phyloP scores from a whole-genome alignment of 2,888 invertebrate species.

The Marasmarcha lunaedactyla region DNA sequence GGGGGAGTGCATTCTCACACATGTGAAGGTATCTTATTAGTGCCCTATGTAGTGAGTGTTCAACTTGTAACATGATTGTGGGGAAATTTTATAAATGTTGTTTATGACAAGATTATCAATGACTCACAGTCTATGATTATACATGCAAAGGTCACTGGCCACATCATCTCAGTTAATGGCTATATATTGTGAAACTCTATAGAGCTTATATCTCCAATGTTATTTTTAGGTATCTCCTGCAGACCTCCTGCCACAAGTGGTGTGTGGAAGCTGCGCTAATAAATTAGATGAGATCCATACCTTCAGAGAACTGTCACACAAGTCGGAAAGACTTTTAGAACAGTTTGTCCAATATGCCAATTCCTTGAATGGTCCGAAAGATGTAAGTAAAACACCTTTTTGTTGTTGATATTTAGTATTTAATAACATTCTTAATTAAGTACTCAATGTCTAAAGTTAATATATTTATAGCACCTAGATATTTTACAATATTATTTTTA shows the following conservation, averaged over 20 bases:
- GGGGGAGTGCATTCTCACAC: constrained; percentile 38
- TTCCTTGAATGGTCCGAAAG: constrained; percentile 72
- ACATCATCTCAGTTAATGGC: constrained; percentile 43
- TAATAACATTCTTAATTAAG: not conserved
- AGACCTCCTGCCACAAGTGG: constrained; percentile 81
- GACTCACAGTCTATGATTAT: constrained; percentile 60
- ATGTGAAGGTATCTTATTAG: constrained; percentile 21
- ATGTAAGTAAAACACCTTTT: constrained; percentile 60
- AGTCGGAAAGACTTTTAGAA: constrained; percentile 80
- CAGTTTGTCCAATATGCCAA: constrained; percentile 81
- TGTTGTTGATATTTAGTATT: constrained; percentile 9
- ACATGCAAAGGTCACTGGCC: constrained; percentile 58
- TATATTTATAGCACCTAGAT: not conserved
- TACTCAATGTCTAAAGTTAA: constrained; percentile 1
- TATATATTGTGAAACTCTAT: constrained; percentile 29
- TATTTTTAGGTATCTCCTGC: constrained; percentile 77
- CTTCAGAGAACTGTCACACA: constrained; percentile 81
- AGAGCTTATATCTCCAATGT: constrained; percentile 7
- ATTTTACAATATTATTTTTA: too few relatives aligned
- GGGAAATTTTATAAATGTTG: constrained; percentile 18
- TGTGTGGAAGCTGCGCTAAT: constrained; percentile 81
- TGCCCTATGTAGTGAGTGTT: constrained; percentile 3
- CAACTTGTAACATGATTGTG: constrained; percentile 12
- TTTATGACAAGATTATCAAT: constrained; percentile 19
- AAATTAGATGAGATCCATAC: constrained; percentile 82